A percentile compares a stretch with the other conserved stretches of the same genome.
These are phyloP conservation scores for Lepeophtheirus salmonis DNA, from an alignment of 1,140 invertebrate genomes.

Conservation along the genomic window DNA sequence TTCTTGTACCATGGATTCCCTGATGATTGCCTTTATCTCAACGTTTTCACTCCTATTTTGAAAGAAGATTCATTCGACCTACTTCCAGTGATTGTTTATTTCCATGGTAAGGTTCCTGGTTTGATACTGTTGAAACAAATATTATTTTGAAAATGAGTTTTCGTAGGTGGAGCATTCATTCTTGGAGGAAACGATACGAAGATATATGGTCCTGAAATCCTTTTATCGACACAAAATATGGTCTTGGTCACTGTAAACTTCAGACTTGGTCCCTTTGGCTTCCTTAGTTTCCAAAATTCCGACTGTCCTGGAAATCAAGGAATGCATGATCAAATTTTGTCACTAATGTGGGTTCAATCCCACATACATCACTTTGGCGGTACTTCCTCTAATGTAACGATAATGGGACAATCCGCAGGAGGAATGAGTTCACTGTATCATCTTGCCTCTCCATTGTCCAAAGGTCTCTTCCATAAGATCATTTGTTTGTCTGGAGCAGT, in stretches of 20 bases:
- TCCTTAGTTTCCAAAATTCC: constrained; percentile 15
- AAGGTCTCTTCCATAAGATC: constrained; percentile 68
- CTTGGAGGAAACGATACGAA: neutral
- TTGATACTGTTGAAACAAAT: too few relatives aligned
- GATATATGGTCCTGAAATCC: neutral
- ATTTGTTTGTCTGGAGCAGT: constrained; percentile 29
- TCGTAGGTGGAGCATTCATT: neutral
- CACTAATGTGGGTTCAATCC: constrained; percentile 26
- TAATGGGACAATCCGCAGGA: constrained; percentile 21
- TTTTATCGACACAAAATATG: constrained; percentile 7
- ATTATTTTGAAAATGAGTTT: too few relatives aligned
- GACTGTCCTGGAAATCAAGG: constrained; percentile 8
- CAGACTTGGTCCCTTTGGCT: constrained; percentile 17
- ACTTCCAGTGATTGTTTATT: too few relatives aligned
- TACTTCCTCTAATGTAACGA: constrained; percentile 20
- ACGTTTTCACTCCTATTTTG: too few relatives aligned
- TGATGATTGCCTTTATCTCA: too few relatives aligned
- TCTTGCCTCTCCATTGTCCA: constrained; percentile 59
- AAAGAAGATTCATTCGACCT: too few relatives aligned
- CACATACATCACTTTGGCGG: constrained; percentile 21
- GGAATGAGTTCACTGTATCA: constrained; percentile 68
- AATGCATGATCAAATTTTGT: constrained; percentile 2
- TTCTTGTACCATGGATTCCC: too few relatives aligned
- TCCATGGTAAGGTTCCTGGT: too few relatives aligned
- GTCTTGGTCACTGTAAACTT: constrained; percentile 18